Evolutionary conservation across 2,797 vertebrate genomes (phyloP).

Genomic region (Poecilia gillii): DNA sequence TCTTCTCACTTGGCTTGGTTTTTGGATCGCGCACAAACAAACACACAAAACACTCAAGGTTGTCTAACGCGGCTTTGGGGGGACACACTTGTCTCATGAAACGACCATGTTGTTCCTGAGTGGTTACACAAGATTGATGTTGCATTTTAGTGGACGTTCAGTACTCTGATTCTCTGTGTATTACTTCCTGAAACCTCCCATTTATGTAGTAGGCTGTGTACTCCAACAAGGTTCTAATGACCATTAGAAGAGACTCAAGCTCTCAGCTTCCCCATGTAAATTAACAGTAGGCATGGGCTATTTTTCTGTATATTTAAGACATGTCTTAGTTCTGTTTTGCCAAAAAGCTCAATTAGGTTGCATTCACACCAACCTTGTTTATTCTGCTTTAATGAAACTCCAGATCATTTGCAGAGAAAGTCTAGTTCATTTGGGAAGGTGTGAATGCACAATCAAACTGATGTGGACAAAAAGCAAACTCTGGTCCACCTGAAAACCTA

Average conservation of each 20-base stretch:
- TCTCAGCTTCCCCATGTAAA: neutral
- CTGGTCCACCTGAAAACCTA: too few relatives aligned
- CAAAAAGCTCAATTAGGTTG: neutral
- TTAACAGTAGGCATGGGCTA: neutral
- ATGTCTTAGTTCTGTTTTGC: neutral
- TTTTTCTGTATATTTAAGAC: neutral
- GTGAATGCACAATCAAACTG: too few relatives aligned
- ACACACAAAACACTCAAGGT: conserved; percentile 50
- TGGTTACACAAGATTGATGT: conserved; percentile 39
- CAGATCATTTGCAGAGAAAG: too few relatives aligned
- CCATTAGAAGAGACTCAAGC: neutral
- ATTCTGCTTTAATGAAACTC: too few relatives aligned
- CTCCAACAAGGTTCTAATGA: neutral
- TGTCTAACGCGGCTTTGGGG: conserved; percentile 35
- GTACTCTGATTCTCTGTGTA: conserved; percentile 18
- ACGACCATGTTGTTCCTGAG: conserved; percentile 31
- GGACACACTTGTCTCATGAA: conserved; percentile 27
- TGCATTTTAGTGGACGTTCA: conserved; percentile 24
- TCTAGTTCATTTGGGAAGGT: too few relatives aligned
- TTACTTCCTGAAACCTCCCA: conserved; percentile 15
- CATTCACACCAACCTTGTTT: neutral
- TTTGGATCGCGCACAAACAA: conserved; percentile 44
- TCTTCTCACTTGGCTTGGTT: conserved; percentile 35
- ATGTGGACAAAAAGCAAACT: too few relatives aligned
- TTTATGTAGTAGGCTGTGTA: neutral